phyloP scores from a whole-genome alignment of 1,140 invertebrate genomes.

The Sarcophaga bullata region DNA sequence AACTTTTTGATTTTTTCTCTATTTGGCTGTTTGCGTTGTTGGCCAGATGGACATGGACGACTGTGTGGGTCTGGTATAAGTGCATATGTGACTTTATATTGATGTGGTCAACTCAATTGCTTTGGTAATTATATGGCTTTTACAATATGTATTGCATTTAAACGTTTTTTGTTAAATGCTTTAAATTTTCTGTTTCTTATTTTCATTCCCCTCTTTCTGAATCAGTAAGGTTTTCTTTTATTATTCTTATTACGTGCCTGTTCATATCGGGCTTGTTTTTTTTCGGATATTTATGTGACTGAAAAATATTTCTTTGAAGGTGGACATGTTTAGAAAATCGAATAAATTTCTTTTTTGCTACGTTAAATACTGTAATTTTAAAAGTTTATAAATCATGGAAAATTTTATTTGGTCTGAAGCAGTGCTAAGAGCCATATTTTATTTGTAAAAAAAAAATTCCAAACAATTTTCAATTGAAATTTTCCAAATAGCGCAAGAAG shows the following conservation, averaged over 20 bases:
- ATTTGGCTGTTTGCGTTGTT: not conserved
- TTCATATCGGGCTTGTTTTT: not conserved
- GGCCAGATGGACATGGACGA: not conserved
- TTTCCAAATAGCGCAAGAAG: too few species aligned
- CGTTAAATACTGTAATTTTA: not conserved
- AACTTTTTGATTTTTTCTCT: not conserved
- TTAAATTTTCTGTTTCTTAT: not conserved
- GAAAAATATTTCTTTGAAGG: constrained; percentile 19
- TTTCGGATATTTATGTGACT: not conserved
- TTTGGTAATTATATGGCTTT: constrained; percentile 11
- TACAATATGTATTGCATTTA: constrained; percentile 22
- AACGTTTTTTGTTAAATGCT: constrained; percentile 12
- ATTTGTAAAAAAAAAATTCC: not conserved
- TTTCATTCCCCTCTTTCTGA: not conserved
- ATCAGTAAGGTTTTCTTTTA: not conserved
- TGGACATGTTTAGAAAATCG: not conserved
- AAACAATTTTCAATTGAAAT: too few species aligned
- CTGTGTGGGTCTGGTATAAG: not conserved
- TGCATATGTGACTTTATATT: not conserved
- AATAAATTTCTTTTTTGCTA: not conserved
- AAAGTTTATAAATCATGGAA: not conserved
- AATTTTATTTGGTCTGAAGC: not conserved
- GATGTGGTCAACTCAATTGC: constrained; percentile 25
- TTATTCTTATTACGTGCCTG: not conserved
- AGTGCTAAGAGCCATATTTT: too few species aligned